phyloP scores from a whole-genome alignment of 1,140 invertebrate genomes.

The Hycleus cichorii region DNA sequence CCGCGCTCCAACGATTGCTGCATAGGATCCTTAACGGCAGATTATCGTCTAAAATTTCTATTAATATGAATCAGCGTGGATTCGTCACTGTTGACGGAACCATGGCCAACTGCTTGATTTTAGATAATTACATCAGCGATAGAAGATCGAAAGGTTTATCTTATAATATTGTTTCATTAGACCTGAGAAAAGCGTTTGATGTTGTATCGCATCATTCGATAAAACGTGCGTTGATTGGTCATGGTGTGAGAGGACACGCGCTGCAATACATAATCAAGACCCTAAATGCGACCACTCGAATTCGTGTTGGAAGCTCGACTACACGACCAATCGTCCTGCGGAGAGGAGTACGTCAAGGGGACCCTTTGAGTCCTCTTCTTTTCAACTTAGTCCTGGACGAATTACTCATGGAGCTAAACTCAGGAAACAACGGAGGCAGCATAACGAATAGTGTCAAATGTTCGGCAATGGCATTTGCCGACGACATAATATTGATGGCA shows the following conservation, averaged over 20 bases:
- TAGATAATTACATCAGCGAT: slow-evolving; percentile 34
- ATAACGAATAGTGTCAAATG: neutral
- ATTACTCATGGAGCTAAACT: slow-evolving; percentile 10
- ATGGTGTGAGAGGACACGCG: slow-evolving; percentile 23
- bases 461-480: slow-evolving; percentile 29
- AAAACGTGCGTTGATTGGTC: slow-evolving; percentile 15
- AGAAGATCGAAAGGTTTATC: slow-evolving; percentile 32
- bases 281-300: slow-evolving; percentile 22
- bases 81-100: slow-evolving; percentile 34
- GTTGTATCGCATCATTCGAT: slow-evolving; percentile 34
- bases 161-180: slow-evolving; percentile 32
- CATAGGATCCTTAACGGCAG: no score
- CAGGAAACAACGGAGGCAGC: neutral
- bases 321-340: slow-evolving; percentile 34
- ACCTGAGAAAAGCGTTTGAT: slow-evolving; percentile 36
- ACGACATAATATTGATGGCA: slow-evolving; percentile 31
- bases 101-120: slow-evolving; percentile 33
- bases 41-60: no score
- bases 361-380: slow-evolving; percentile 35
- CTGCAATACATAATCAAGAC: slow-evolving; percentile 27
- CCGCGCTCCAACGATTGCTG: no score
- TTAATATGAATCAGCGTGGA: slow-evolving; percentile 23
- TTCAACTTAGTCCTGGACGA: slow-evolving; percentile 34
- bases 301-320: slow-evolving; percentile 30
- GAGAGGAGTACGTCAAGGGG: slow-evolving; percentile 41